Base-by-base conservation (phyloP, 2,888 invertebrate species). In the Stomorhina lunata region DNA sequence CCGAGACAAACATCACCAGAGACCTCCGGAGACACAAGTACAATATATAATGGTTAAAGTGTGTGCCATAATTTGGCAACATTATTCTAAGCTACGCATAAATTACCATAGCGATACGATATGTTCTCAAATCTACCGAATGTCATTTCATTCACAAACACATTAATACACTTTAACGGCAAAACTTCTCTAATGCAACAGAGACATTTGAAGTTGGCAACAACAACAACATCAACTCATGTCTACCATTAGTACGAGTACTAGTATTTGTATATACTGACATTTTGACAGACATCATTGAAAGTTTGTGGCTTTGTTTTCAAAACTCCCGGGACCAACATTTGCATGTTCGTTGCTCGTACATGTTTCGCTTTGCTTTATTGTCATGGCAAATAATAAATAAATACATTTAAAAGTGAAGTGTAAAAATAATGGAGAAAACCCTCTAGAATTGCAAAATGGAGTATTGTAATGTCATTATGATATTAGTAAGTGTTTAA, bases 51-150 rank as follows among this genome's bases (percentile, higher is more conserved):
- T 82, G 37, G 79, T 32, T 59, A 82, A 71, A 82, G 65, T 69
- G 73, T 82, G 79, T 65, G 75, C 59, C 82, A 79, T 82, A 79
- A 79, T 79, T 82, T 79, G 75, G 66, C 63, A 82, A 71, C 78
- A 78, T 66, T 79, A 71, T 79, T 75, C 66, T 82, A 22, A 79
- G 75, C 37, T 66, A 65, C 50, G 79, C 79, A 82, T 82, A 82
- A 79, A 82, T 82, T 82, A 82, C 53, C 34, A 76, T 45, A 75
- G 29, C 55, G 34, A 66, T 75, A n/a, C n/a, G n/a, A n/a, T n/a
- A n/a, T n/a, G n/a, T n/a, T 57, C 43, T 32, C 25, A 59, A 57
- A 32, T n/a, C n/a, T 76, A 71, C 63, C 37, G 55, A 55, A 61
- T 65, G 75, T 45, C 68, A 79, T 10, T 75, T 27, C 37, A 43